Base-by-base conservation (phyloP, 2,888 invertebrate species). In the Papilio gigon region DNA sequence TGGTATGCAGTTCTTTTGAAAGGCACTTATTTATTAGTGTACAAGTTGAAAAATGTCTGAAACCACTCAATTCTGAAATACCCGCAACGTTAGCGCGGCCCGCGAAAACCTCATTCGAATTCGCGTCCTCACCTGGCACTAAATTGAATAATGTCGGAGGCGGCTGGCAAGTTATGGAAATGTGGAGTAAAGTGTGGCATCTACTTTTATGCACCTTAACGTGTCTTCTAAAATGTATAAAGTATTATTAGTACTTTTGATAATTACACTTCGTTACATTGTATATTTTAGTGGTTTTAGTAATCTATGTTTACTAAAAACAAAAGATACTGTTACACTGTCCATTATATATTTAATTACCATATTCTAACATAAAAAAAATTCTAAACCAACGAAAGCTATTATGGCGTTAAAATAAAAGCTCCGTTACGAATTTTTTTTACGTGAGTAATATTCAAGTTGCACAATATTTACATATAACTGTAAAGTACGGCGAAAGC, bases 71-170 rank as follows among this genome's bases (percentile, higher is more conserved):
- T 75, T 76, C 70, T 73, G 72, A 71, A 75, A 75, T 74, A 71
- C 75, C 75, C 77, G 71, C 76, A 74, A 70, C 73, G 66, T 70
- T 64, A 71, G 67, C 71, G 65, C 69, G 59, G 60, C 58, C 53
- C 53, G 65, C 70, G 66, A 74, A 70, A 70, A 73, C 74, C 82
- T 87, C 84, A 89, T 91, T 89, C 80, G 82, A 84, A 90, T 90
- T 88, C 90, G 79, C 76, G 80, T 77, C 78, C 83, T 82, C 85
- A 86, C 85, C 86, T 88, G 88, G 82, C 80, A 81, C 75, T 75
- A 89, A 90, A 91, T 90, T 88, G 89, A 90, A 87, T 90, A 89
- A 91, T 86, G 86, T 80, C 75, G 79, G 77, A 84, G 81, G 80
- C 86, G 87, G 80, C 84, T 82, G 84, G 77, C 84, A 90, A 90